phyloP scores from a whole-genome alignment of 2,797 vertebrate genomes.

The Pseudochromis fuscus region DNA sequence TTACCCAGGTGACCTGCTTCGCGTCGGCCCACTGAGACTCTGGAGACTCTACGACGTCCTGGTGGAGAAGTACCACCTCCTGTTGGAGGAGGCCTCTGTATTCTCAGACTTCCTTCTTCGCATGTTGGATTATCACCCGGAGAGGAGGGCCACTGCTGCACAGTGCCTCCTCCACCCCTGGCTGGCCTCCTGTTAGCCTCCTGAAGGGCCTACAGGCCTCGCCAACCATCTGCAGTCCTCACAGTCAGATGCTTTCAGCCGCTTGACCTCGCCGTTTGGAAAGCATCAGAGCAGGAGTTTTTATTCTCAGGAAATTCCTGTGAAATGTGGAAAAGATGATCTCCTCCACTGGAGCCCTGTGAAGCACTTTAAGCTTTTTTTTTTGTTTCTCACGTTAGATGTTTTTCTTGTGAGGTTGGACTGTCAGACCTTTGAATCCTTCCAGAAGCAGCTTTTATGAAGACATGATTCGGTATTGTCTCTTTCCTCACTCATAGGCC shows the following conservation, averaged over 20 bases:
- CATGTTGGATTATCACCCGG: constrained; percentile 86
- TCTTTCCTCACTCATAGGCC: neutral
- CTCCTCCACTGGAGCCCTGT: neutral
- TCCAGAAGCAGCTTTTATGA: neutral
- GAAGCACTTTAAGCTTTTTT: constrained; percentile 19
- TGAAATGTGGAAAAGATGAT: constrained; percentile 9
- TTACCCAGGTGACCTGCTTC: constrained; percentile 84
- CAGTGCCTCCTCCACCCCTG: constrained; percentile 88
- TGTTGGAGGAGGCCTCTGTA: constrained; percentile 72
- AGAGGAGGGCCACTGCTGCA: constrained; percentile 85
- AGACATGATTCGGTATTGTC: neutral
- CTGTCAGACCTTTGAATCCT: neutral
- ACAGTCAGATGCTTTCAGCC: constrained; percentile 22
- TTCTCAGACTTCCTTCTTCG: constrained; percentile 85
- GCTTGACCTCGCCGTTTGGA: neutral
- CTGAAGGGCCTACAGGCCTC: neutral
- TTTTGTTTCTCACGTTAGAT: neutral
- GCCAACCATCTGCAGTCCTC: constrained; percentile 28
- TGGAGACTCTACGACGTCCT: constrained; percentile 85
- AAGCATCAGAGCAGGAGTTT: constrained; percentile 14
- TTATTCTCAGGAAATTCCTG: constrained; percentile 15
- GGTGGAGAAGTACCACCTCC: constrained; percentile 86
- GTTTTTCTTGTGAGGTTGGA: constrained; percentile 1
- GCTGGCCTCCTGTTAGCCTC: constrained; percentile 70
- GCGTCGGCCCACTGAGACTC: constrained; percentile 77